These are phyloP conservation scores for Oreochromis spilurus DNA, from an alignment of 2,113 vertebrate genomes.

Conservation along the genomic window DNA sequence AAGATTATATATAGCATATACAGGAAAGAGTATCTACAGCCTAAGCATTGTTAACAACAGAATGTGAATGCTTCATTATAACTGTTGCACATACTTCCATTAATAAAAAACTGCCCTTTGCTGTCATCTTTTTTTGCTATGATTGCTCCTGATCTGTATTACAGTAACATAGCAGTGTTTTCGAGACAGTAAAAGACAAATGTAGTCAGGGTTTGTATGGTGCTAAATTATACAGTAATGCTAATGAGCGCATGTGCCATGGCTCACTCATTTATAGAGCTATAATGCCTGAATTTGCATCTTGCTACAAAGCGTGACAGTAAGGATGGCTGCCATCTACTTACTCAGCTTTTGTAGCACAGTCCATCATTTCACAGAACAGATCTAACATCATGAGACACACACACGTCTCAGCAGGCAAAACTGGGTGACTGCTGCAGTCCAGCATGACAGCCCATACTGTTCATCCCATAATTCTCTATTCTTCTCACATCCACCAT, in stretches of 20 bases:
- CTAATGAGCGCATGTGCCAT: background rate
- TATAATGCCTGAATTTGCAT: background rate
- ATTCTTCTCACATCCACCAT: background rate
- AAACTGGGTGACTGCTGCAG: background rate
- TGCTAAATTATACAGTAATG: background rate
- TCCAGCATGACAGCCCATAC: background rate
- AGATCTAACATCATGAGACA: background rate
- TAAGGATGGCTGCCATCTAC: background rate
- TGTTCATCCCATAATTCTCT: background rate
- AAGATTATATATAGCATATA: background rate
- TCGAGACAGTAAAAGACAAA: conserved; percentile 15
- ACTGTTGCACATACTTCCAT: background rate
- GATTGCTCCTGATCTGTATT: background rate
- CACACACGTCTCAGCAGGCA: background rate
- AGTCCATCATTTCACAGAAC: background rate
- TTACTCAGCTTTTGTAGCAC: conserved; percentile 29
- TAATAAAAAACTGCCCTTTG: background rate
- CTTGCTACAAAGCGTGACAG: background rate
- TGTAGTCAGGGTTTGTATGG: background rate
- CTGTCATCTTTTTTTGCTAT: background rate
- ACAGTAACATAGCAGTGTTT: background rate
- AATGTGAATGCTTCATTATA: background rate
- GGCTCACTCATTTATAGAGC: background rate
- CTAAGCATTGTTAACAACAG: background rate
- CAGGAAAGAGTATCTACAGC: background rate